These are phyloP conservation scores for Gopherus flavomarginatus DNA, from an alignment of 2,113 vertebrate genomes.

Conservation along the genomic window DNA sequence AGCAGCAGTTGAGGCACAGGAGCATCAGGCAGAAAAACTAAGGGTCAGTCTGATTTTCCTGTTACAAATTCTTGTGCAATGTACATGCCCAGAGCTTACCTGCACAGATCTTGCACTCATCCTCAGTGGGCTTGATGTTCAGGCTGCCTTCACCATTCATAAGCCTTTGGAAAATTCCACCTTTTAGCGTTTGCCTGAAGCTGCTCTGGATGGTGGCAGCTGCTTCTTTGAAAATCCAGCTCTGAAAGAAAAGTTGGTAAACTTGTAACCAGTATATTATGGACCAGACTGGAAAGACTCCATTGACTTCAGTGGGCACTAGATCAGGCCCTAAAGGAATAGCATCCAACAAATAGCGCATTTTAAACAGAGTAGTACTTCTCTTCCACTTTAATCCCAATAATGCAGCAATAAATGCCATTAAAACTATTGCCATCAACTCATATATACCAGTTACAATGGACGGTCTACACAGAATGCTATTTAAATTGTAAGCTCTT, in stretches of 20 bases:
- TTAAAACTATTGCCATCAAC: background rate
- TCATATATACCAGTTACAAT: background rate
- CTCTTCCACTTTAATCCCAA: background rate
- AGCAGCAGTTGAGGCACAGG: rapidly evolving
- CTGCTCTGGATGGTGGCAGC: background rate
- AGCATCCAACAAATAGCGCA: rapidly evolving
- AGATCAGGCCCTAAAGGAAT: rapidly evolving
- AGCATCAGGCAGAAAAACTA: rapidly evolving
- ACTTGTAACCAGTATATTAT: rapidly evolving
- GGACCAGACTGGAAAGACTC: background rate
- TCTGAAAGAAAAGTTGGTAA: background rate
- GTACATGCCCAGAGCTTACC: background rate
- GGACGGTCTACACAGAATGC: background rate
- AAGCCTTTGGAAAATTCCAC: background rate
- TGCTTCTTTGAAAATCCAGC: rapidly evolving
- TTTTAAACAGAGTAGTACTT: rapidly evolving
- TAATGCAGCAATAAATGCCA: rapidly evolving
- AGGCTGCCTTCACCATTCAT: rapidly evolving
- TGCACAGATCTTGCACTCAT: background rate
- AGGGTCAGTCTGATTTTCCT: background rate
- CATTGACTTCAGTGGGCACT: background rate
- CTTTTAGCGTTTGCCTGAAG: background rate
- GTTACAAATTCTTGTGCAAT: background rate
- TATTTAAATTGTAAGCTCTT: background rate
- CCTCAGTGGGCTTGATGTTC: background rate